Base-by-base conservation (phyloP, 2,888 invertebrate genomes). In the Lasioglossum leucozonium region DNA sequence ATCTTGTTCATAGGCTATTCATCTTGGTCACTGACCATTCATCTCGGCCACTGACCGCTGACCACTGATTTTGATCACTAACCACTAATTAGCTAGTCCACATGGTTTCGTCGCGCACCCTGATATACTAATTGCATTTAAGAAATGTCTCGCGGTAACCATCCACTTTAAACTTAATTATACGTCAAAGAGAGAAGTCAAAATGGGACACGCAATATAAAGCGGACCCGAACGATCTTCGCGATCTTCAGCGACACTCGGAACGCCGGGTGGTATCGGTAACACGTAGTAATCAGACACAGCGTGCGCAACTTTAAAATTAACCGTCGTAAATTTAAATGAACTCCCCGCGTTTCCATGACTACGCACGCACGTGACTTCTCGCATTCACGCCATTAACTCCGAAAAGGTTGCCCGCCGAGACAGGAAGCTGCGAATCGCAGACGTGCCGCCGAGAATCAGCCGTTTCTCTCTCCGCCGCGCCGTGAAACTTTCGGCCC, bases 291-390 rank as follows among this genome's bases (percentile, higher is more conserved):
- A 89, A 92, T 91, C 88, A 89, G 86, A 72, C 71, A 40, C 55
- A 11, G 55, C 8, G 47, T 8, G 78, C 44, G 77, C 81, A 89
- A 90, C 86, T 91, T 89, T 84, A 84, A 88, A 92, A 91, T 90
- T 88, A 86, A 89, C 72, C 82, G 72, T 84, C 85, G 83, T 90
- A 91, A 90, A 92, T 91, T 91, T 90, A 83, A 79, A 89, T 85
- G 85, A 83, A 79, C 76, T 37, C 80, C 76, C 30, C 80, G 74
- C 81, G 81, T 81, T 69, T 34, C 42, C 79, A 44, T 42, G 82
- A 34, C 44, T 47, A 62, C 65, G 11, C 22, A 51, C 44, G 86
- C 74, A 69, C 87, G 87, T 81, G 79, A 81, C 81, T 78, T 73
- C 47, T 37, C 40, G 79, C 75, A 40, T 81, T 84, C 72, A 51